Conservation (phyloP, 2,888 invertebrate genomes). For the Tolmerus cingulatus region DNA sequence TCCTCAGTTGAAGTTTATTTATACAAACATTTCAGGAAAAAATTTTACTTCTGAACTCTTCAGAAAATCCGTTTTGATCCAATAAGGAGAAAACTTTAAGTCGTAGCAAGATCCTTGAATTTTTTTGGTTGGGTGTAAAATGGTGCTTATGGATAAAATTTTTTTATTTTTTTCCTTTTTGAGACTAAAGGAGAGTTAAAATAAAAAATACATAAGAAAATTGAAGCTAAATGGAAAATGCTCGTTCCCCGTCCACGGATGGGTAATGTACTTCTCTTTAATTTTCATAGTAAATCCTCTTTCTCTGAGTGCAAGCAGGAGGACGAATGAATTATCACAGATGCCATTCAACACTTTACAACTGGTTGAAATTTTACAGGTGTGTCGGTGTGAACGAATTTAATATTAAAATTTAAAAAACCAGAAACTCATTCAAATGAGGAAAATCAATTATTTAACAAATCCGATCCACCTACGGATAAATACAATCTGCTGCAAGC, state of each 20-base stretch:
- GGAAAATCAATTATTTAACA: neutral
- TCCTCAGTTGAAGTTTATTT: neutral
- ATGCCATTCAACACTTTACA: neutral
- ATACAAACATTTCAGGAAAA: neutral
- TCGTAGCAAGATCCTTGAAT: neutral
- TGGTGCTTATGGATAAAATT: neutral
- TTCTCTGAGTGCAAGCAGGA: neutral
- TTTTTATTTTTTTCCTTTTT: neutral
- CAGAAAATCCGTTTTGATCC: neutral
- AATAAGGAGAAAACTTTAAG: neutral
- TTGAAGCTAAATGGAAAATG: neutral
- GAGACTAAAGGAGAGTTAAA: neutral
- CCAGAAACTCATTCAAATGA: neutral
- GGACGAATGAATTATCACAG: neutral
- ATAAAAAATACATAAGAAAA: neutral
- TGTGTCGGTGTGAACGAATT: neutral
- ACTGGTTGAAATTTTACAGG: neutral
- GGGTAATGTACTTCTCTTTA: neutral
- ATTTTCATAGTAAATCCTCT: neutral
- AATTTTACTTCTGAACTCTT: neutral
- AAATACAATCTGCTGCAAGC: neutral
- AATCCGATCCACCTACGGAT: neutral
- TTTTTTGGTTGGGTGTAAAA: neutral
- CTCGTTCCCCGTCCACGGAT: neutral
- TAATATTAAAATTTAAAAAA: neutral